Evolutionary conservation across 2,888 invertebrate genomes (phyloP).

Genomic region (Caenorhabditis angaria): DNA sequence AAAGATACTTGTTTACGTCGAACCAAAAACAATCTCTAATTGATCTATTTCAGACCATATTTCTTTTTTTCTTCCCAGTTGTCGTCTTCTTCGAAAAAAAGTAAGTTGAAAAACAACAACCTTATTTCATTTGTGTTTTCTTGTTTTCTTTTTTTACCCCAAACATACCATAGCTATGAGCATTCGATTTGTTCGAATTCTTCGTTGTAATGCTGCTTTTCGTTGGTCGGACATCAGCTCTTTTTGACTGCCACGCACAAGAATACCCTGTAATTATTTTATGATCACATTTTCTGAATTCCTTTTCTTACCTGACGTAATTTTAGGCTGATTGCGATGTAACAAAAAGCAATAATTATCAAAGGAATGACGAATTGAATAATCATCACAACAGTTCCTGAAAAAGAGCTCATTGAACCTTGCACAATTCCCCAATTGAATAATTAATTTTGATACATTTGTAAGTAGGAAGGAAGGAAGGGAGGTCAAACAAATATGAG

Average conservation of each 20-base stretch:
- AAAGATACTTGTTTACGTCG: not conserved
- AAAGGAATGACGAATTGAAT: slow-evolving; percentile 70
- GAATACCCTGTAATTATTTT: slow-evolving; percentile 44
- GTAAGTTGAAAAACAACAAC: not conserved
- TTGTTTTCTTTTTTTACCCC: too few relatives aligned
- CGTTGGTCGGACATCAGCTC: slow-evolving; percentile 64
- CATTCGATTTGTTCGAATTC: slow-evolving; percentile 93
- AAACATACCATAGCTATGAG: slow-evolving; percentile 86
- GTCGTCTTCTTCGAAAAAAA: too few relatives aligned
- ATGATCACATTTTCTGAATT: too few relatives aligned
- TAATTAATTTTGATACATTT: not conserved
- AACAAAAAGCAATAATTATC: slow-evolving; percentile 66
- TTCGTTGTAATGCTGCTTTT: slow-evolving; percentile 78
- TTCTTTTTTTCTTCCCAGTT: not conserved
- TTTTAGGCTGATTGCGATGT: slow-evolving; percentile 65
- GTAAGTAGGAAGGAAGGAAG: too few relatives aligned
- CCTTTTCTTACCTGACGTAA: slow-evolving; percentile 33
- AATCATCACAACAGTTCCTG: slow-evolving; percentile 67
- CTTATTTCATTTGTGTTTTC: too few relatives aligned
- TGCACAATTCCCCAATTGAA: not conserved
- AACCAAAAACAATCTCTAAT: not conserved
- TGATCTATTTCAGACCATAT: not conserved
- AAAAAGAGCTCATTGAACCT: slow-evolving; percentile 11
- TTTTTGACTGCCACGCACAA: slow-evolving; percentile 53
- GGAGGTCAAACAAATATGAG: not conserved